phyloP scores from a whole-genome alignment of 1,140 invertebrate species.

The Orussus abietinus region DNA sequence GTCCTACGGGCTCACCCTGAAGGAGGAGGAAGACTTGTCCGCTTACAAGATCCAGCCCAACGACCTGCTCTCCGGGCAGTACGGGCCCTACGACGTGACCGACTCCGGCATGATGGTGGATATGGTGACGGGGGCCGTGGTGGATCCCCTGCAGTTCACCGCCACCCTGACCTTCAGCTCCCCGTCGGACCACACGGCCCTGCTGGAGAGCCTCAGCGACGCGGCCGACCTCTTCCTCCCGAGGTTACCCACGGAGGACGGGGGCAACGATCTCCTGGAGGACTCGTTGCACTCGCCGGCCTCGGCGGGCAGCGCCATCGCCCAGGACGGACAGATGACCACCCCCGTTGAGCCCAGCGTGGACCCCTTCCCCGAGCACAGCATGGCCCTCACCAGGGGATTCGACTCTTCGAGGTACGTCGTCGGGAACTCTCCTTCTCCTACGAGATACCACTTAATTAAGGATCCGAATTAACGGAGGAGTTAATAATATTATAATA shows the following conservation, averaged over 20 bases:
- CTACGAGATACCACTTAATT: not conserved
- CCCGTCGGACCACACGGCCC: constrained; percentile 65
- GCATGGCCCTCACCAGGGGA: constrained; percentile 46
- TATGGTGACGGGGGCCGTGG: constrained; percentile 68
- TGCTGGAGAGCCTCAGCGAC: constrained; percentile 67
- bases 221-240: constrained; percentile 74
- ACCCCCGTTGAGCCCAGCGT: constrained; percentile 64
- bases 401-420: constrained; percentile 48
- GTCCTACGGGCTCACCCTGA: constrained; percentile 70
- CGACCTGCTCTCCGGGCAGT: constrained; percentile 58
- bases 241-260: constrained; percentile 59
- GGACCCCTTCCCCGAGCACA: constrained; percentile 68
- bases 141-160: constrained; percentile 77
- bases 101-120: constrained; percentile 79
- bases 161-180: constrained; percentile 74
- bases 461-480: not conserved
- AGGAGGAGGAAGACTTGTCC: constrained; percentile 73
- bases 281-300: constrained; percentile 52
- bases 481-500: not conserved
- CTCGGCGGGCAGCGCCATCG: constrained; percentile 51
- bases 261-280: constrained; percentile 59
- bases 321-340: constrained; percentile 60
- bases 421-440: too few relatives aligned
- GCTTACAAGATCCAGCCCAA: constrained; percentile 66
- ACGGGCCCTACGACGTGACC: constrained; percentile 65